A percentile compares a stretch with the other conserved stretches of the same genome.
phyloP scores from a whole-genome alignment of 2,797 vertebrate species.

The Sphenodon punctatus region DNA sequence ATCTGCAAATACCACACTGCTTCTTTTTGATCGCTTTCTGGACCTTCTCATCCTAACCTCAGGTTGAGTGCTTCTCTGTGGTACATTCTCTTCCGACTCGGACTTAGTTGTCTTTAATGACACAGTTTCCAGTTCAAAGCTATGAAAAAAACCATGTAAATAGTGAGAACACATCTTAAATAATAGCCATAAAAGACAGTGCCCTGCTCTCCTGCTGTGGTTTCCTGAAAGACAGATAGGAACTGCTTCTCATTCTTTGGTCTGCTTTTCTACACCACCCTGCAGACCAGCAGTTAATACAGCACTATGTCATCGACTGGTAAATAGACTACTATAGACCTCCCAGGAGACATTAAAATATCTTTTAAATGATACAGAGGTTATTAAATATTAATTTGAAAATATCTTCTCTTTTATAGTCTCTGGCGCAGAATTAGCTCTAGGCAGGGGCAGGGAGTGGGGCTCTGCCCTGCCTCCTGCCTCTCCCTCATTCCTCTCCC shows the following conservation, averaged over 20 bases:
- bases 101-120: constrained; percentile 62
- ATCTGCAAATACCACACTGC: constrained; percentile 90
- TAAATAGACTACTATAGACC: not conserved
- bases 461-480: too few relatives aligned
- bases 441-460: too few relatives aligned
- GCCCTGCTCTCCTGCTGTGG: constrained; percentile 31
- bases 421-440: not conserved
- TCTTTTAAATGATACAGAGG: not conserved
- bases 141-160: constrained; percentile 55
- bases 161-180: constrained; percentile 12
- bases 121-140: constrained; percentile 73
- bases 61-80: constrained; percentile 73
- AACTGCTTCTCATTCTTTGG: not conserved
- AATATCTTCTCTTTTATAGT: not conserved
- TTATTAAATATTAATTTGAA: not conserved
- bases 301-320: not conserved
- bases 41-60: constrained; percentile 91
- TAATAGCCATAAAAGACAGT: constrained; percentile 33
- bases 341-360: not conserved
- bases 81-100: constrained; percentile 67
- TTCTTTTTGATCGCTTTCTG: constrained; percentile 92
- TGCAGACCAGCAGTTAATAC: not conserved
- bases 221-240: constrained; percentile 42
- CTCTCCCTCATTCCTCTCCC: too few relatives aligned
- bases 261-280: not conserved